These are phyloP conservation scores for Aricia artaxerxes DNA, from an alignment of 2,888 invertebrate species.

Conservation along the genomic window DNA sequence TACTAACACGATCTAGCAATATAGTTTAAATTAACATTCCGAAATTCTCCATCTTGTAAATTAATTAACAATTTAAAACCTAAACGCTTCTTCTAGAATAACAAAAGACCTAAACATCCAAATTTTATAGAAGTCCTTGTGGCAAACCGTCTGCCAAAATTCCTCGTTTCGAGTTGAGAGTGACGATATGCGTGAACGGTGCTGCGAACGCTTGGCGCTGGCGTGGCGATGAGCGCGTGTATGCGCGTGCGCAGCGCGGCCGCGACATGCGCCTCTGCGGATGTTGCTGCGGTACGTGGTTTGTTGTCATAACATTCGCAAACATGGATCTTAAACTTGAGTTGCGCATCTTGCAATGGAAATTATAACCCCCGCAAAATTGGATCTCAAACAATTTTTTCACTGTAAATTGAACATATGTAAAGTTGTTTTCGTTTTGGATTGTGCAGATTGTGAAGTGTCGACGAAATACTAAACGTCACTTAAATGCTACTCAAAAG, in stretches of 20 bases:
- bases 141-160: constrained; percentile 51
- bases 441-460: too few relatives aligned
- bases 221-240: constrained; percentile 61
- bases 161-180: constrained; percentile 63
- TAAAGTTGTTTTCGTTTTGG: too few relatives aligned
- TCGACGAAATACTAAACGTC: too few relatives aligned
- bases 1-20: background rate
- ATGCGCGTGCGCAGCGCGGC: constrained; percentile 61
- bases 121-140: constrained; percentile 25
- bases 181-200: constrained; percentile 66
- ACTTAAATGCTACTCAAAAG: too few relatives aligned
- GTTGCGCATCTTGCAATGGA: background rate
- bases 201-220: constrained; percentile 53
- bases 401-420: background rate
- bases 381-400: background rate
- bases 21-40: background rate
- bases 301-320: constrained; percentile 3
- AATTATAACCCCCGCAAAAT: too few relatives aligned
- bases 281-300: constrained; percentile 73
- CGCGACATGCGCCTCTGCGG: constrained; percentile 75
- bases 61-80: background rate
- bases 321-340: background rate
- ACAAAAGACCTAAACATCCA: background rate
- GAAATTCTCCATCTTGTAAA: background rate
- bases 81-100: background rate